phyloP scores from a whole-genome alignment of 2,888 invertebrate species.

The Hesperia comma region DNA sequence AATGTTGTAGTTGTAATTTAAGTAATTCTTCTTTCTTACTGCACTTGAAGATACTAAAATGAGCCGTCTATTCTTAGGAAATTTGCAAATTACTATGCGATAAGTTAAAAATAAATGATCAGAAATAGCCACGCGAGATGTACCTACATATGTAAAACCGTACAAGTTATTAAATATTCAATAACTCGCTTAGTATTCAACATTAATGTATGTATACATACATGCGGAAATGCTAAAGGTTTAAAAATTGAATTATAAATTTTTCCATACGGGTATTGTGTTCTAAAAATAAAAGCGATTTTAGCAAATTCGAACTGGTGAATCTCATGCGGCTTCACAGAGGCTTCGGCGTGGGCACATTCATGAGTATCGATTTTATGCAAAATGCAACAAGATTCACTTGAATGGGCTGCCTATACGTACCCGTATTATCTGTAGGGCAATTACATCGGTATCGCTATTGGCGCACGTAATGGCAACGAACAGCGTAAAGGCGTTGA shows the following conservation, averaged over 20 bases:
- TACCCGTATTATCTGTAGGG: conserved; percentile 67
- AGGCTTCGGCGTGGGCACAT: conserved; percentile 67
- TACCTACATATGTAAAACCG: background rate
- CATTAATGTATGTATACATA: conserved; percentile 25
- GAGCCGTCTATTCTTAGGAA: too few relatives aligned
- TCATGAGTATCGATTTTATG: conserved; percentile 84
- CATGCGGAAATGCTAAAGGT: conserved; percentile 40
- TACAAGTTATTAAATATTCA: conserved; percentile 25
- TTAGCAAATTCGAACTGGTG: conserved; percentile 66
- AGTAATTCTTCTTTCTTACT: too few relatives aligned
- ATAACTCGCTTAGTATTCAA: conserved; percentile 39
- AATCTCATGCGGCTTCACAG: conserved; percentile 63
- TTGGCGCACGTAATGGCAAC: conserved; percentile 61
- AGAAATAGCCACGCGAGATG: background rate
- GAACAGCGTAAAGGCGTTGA: conserved; percentile 54
- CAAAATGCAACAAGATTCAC: conserved; percentile 84
- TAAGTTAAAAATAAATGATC: background rate
- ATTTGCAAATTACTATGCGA: too few relatives aligned
- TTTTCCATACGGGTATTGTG: conserved; percentile 54
- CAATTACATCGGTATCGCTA: conserved; percentile 72
- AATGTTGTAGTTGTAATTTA: too few relatives aligned
- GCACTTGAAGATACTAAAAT: too few relatives aligned
- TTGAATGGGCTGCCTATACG: conserved; percentile 70
- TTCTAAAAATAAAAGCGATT: conserved; percentile 71
- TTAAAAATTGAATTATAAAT: conserved; percentile 57